Percentiles rank a stretch among this genome's conserved stretches.
Evolutionary conservation across 2,113 vertebrate species (phyloP).

Genomic region (Lynx canadensis): DNA sequence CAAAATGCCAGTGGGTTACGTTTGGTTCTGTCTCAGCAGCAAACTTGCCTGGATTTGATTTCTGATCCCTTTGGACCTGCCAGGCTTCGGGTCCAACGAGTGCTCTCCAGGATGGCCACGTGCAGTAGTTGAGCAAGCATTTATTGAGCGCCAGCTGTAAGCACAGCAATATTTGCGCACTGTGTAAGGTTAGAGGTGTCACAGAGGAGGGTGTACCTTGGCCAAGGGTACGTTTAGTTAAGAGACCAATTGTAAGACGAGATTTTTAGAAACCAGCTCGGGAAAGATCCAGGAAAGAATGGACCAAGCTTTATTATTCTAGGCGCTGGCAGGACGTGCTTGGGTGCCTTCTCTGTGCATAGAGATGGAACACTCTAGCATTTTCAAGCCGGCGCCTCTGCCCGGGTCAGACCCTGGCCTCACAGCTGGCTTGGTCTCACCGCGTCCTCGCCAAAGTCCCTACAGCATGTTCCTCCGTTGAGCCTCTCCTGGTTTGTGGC

Average conservation of each 20-base stretch:
- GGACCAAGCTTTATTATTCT: neutral
- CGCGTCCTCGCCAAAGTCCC: too few species aligned
- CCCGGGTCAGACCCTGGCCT: neutral
- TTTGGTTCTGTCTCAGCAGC: neutral
- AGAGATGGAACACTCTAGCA: neutral
- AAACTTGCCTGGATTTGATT: neutral
- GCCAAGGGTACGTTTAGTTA: neutral
- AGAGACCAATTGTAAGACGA: neutral
- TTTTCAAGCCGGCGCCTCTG: neutral
- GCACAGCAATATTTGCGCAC: fast-evolving
- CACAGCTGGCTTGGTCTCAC: neutral
- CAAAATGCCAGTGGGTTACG: neutral
- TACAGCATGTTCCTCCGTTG: neutral
- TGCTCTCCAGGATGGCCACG: fast-evolving
- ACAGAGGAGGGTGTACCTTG: neutral
- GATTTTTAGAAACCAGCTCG: neutral
- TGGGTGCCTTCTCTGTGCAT: neutral
- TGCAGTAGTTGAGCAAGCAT: neutral
- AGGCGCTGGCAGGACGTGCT: neutral
- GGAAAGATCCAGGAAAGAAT: neutral
- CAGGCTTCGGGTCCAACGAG: neutral
- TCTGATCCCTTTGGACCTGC: neutral
- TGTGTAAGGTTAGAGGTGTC: neutral
- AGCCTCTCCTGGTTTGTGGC: neutral
- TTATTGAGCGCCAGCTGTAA: neutral